A percentile compares a stretch with the other conserved stretches of the same genome.
Conservation (phyloP, 2,113 vertebrate genomes). For the Beaufortia kweichowensis region DNA sequence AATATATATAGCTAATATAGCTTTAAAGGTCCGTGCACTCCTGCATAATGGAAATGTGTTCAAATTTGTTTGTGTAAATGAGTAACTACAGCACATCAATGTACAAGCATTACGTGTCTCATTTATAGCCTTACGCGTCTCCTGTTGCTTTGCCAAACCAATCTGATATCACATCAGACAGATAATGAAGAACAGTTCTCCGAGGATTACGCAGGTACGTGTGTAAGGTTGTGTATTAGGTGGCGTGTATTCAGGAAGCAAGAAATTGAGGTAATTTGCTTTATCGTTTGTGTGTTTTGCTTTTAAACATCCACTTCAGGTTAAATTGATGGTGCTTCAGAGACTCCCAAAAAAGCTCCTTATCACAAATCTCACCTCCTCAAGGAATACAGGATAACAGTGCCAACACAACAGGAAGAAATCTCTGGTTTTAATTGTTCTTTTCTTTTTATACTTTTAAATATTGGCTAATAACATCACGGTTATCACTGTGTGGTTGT, state of each 20-base stretch:
- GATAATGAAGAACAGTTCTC: conserved; percentile 21
- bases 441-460: neutral
- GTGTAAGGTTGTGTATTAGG: neutral
- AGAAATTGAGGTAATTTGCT: neutral
- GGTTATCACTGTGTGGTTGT: too few relatives aligned
- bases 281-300: neutral
- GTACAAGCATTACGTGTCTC: neutral
- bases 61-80: neutral
- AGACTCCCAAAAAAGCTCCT: neutral
- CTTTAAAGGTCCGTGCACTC: neutral
- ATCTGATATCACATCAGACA: conserved; percentile 23
- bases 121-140: neutral
- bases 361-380: neutral
- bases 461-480: too few relatives aligned
- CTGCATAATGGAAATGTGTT: conserved; percentile 9
- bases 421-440: neutral
- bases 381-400: neutral
- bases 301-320: conserved; percentile 16
- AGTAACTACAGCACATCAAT: neutral
- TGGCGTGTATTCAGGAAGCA: neutral
- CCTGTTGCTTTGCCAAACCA: neutral
- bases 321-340: neutral
- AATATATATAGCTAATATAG: too few relatives aligned
- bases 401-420: neutral
- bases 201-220: neutral